Conservation (phyloP, 2,797 vertebrate species). For the Acestrorhynchus altus region DNA sequence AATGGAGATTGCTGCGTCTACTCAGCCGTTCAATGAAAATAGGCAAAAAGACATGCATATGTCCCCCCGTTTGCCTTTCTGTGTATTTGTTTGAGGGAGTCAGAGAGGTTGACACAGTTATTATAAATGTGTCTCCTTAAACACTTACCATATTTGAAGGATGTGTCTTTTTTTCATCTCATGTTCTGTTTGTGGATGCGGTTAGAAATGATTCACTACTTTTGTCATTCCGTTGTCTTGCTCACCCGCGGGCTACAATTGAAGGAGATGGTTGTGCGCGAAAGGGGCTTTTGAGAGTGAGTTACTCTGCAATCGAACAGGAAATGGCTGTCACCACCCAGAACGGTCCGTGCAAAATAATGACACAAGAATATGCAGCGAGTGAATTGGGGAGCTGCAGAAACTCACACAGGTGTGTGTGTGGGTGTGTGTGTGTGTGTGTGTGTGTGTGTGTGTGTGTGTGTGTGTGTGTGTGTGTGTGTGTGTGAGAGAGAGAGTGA, state of each 20-base stretch:
- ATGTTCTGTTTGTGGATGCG: conserved; percentile 43
- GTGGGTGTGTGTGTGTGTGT: conserved; percentile 55
- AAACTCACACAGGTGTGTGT: conserved; percentile 35
- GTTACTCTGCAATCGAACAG: conserved; percentile 65
- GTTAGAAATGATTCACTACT: conserved; percentile 48
- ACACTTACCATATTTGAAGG: conserved; percentile 23
- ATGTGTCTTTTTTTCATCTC: conserved; percentile 29
- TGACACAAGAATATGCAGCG: not conserved
- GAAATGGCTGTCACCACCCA: conserved; percentile 64
- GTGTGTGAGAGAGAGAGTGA: too few species aligned
- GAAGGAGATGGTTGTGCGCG: conserved; percentile 72
- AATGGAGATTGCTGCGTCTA: conserved; percentile 79
- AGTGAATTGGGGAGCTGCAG: not conserved
- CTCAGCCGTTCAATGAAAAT: conserved; percentile 68
- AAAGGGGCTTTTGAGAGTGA: conserved; percentile 72
- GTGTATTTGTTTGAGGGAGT: conserved; percentile 60
- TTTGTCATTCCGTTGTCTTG: conserved; percentile 71
- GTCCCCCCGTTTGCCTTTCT: conserved; percentile 66
- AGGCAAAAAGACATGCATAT: conserved; percentile 36
- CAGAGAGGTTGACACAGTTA: conserved; percentile 20
- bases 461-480: conserved; percentile 47
- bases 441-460: conserved; percentile 61
- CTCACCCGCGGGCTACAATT: conserved; percentile 72
- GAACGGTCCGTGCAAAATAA: conserved; percentile 15
- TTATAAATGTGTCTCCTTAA: conserved; percentile 65